Base-by-base conservation (phyloP, 1,140 invertebrate species). In the Zaprionus kolodkinae region DNA sequence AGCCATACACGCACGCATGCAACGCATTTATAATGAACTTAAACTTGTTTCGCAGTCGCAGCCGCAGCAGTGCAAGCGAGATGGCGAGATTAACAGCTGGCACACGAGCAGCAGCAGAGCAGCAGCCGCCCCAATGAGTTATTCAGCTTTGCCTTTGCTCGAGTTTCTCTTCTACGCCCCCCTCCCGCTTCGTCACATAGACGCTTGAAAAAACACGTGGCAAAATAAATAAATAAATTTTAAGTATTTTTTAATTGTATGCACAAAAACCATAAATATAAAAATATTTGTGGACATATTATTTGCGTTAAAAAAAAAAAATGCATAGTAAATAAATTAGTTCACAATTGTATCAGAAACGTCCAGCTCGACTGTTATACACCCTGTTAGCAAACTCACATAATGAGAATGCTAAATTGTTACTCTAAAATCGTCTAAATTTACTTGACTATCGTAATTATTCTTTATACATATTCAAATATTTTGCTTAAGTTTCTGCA, bases 21-120 rank as follows among this genome's bases (percentile, higher is more conserved):
- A 72, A 59, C 43, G 55, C 54, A 72, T 59, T 59, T 52, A 66
- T 66, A 66, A 66, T 72, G 54, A 66, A 72, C 55, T 66, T 66
- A 66, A 72, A 66, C 40, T 52, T 57, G 40, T 45, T 45, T 45
- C n/a, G 1, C 38, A 33, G 21, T 21, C 35, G 17, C 38, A 15
- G 38, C 27, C 3, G 25, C 43, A 55, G 36, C 30, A 63, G 68
- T n/a, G 38, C n/a, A 43, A 43, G 40, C 7, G 40, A 45, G 40
- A 45, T 45, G 15, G 40, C 40, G n/a, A 7, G n/a, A 15, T 45
- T 45, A 45, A 71, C 61, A 72, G 54, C 54, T 72, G 69, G 40
- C 40, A 10, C 40, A 9, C 13, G 38, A n/a, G 21, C 21, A 21
- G n/a, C 2, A 21, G n/a, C n/a, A 43, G 12, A 4, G 13, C n/a